These are phyloP conservation scores for Ichneumoninae sp. DNA, from an alignment of 2,888 invertebrate species.

Conservation along the genomic window DNA sequence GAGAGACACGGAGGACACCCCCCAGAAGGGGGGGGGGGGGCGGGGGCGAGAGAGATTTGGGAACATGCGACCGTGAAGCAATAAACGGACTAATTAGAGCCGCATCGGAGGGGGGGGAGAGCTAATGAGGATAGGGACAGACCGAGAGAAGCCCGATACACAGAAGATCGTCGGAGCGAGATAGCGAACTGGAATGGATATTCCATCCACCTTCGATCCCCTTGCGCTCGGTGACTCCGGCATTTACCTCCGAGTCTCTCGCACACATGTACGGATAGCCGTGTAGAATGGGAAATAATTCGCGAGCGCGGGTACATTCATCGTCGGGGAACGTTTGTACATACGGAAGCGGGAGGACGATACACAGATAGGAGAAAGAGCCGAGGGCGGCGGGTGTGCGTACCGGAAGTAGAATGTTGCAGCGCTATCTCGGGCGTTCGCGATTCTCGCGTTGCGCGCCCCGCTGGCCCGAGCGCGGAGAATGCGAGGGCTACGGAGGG, in stretches of 20 bases:
- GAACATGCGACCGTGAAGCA: conserved; percentile 12
- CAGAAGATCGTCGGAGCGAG: conserved; percentile 6
- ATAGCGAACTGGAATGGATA: conserved; percentile 39
- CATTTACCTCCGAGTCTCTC: conserved; percentile 20
- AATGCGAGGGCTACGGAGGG: conserved; percentile 58
- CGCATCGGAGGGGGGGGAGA: conserved; percentile 4
- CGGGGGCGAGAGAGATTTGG: background rate
- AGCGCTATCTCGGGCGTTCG: conserved; percentile 44
- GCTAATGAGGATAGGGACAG: conserved; percentile 23
- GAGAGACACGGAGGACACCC: background rate
- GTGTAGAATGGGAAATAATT: conserved; percentile 31
- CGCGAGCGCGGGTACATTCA: conserved; percentile 32
- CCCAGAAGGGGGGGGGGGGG: background rate
- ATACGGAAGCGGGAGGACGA: background rate
- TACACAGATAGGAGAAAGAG: conserved; percentile 7
- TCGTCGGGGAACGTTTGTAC: conserved; percentile 22
- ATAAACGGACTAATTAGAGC: conserved; percentile 50
- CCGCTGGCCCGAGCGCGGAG: conserved; percentile 52
- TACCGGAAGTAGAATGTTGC: conserved; percentile 61
- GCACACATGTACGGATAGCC: background rate
- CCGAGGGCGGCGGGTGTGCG: conserved; percentile 1
- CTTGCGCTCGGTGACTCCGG: conserved; percentile 20
- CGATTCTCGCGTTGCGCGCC: conserved; percentile 16
- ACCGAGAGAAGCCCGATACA: conserved; percentile 4
- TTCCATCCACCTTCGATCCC: conserved; percentile 46